A percentile compares a stretch with the other conserved stretches of the same genome.
Conservation (phyloP, 2,888 invertebrate genomes). For the Thera obeliscata region DNA sequence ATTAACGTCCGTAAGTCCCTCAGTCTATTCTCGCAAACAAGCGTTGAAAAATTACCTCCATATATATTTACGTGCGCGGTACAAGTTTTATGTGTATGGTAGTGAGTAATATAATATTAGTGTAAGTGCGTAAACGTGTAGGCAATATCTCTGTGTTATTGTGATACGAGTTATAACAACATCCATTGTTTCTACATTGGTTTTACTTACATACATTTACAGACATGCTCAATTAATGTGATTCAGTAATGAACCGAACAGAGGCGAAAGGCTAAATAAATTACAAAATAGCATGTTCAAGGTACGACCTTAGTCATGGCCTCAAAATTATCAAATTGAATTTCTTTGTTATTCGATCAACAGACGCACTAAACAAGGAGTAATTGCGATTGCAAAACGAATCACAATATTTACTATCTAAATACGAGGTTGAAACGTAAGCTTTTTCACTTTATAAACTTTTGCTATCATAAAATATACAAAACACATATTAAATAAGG, state of each 20-base stretch:
- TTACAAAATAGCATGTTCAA: constrained; percentile 26
- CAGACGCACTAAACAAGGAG: constrained; percentile 21
- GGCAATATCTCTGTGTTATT: constrained; percentile 55
- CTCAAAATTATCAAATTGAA: constrained; percentile 28
- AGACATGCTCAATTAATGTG: constrained; percentile 6
- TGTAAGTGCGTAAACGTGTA: constrained; percentile 61
- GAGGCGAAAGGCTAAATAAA: constrained; percentile 16
- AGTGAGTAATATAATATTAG: constrained; percentile 54
- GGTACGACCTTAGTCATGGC: constrained; percentile 29
- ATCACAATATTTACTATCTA: constrained; percentile 21
- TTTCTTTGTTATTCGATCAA: constrained; percentile 29
- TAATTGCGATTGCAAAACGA: constrained; percentile 26
- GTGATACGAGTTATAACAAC: constrained; percentile 43
- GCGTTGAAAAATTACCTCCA: constrained; percentile 65
- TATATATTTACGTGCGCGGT: constrained; percentile 32
- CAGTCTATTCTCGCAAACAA: constrained; percentile 57
- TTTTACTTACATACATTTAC: constrained; percentile 18
- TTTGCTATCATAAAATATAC: no score
- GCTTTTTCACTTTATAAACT: neutral
- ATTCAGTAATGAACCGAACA: constrained; percentile 10
- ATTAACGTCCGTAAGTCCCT: constrained; percentile 65
- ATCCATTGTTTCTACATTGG: constrained; percentile 40
- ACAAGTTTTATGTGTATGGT: constrained; percentile 37
- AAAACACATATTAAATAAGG: no score
- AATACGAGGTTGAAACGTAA: constrained; percentile 24